Evolutionary conservation across 2,113 vertebrate genomes (phyloP).

Genomic region (Microcebus lehilahytsara): DNA sequence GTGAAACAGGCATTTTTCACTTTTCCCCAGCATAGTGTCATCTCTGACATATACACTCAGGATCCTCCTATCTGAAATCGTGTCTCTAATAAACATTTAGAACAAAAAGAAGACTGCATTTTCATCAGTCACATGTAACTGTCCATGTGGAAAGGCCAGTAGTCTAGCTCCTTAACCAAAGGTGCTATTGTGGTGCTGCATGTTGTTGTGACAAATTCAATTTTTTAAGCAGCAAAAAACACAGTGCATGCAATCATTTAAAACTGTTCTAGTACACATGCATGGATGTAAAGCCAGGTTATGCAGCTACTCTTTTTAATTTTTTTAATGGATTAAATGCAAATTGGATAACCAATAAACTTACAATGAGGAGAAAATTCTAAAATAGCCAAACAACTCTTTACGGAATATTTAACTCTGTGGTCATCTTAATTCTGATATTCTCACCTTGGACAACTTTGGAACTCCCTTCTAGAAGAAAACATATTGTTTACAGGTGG

Average conservation of each 20-base stretch:
- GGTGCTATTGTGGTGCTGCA: background rate
- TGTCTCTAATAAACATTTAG: background rate
- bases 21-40: background rate
- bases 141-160: background rate
- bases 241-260: background rate
- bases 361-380: background rate
- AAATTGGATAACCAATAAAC: background rate
- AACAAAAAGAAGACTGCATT: background rate
- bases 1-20: background rate
- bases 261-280: background rate
- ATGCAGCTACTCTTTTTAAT: background rate
- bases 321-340: background rate
- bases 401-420: conserved; percentile 6
- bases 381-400: background rate
- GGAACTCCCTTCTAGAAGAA: background rate
- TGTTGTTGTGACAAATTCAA: background rate
- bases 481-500: background rate
- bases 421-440: background rate
- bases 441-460: background rate
- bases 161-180: background rate
- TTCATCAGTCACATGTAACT: background rate
- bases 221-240: background rate
- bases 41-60: background rate
- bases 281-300: background rate
- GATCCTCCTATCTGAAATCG: background rate